A percentile compares a stretch with the other conserved stretches of the same genome.
These are phyloP conservation scores for Bilobella aurantiaca DNA, from an alignment of 1,140 invertebrate genomes.

Conservation along the genomic window DNA sequence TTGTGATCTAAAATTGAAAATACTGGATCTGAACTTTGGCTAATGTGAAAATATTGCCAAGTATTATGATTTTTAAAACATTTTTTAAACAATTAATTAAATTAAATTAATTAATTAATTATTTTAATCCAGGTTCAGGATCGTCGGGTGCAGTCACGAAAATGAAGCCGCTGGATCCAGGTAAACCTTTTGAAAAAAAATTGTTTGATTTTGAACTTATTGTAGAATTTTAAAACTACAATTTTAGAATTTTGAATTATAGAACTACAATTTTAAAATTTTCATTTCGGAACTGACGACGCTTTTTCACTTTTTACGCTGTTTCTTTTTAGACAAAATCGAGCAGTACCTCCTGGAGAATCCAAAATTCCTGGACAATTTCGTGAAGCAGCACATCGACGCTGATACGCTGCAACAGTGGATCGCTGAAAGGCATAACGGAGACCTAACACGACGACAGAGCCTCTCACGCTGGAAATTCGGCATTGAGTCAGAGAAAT, in stretches of 20 bases:
- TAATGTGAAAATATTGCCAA: too few species aligned
- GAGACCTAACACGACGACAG: slow-evolving; percentile 15
- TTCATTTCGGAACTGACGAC: too few species aligned
- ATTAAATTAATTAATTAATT: background rate
- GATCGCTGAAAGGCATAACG: slow-evolving; percentile 21
- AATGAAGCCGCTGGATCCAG: slow-evolving; percentile 2
- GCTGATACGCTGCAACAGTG: slow-evolving; percentile 24
- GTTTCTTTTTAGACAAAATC: slow-evolving; percentile 17
- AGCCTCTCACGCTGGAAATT: slow-evolving; percentile 29
- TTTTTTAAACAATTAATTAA: background rate
- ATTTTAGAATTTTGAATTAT: background rate
- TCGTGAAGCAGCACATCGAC: slow-evolving; percentile 18
- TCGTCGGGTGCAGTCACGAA: background rate
- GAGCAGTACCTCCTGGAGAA: slow-evolving; percentile 25
- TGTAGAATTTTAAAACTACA: background rate
- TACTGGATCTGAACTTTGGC: too few species aligned
- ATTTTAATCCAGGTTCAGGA: slow-evolving; percentile 5
- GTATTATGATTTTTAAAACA: too few species aligned
- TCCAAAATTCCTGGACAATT: slow-evolving; percentile 23
- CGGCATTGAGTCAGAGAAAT: slow-evolving; percentile 20
- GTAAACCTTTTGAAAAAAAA: background rate
- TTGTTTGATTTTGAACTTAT: background rate
- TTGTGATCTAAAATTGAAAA: too few species aligned
- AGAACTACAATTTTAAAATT: background rate
- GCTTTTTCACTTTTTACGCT: background rate